These are phyloP conservation scores for Epinotia brunnichana DNA, from an alignment of 2,888 invertebrate genomes.

Conservation along the genomic window DNA sequence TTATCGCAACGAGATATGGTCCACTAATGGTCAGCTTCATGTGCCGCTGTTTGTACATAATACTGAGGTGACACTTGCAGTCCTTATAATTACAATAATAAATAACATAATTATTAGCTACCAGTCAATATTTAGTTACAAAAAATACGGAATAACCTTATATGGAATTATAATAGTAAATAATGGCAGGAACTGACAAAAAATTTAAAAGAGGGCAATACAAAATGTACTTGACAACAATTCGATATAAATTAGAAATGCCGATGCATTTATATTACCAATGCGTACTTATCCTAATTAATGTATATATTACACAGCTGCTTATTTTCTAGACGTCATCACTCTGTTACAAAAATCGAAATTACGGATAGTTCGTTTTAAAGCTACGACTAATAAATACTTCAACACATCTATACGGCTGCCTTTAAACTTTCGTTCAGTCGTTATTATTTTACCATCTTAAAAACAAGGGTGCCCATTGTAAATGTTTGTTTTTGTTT, in stretches of 20 bases:
- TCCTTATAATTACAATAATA: slow-evolving; percentile 22
- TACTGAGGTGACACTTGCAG: slow-evolving; percentile 1
- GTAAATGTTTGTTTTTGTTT: slow-evolving; percentile 20
- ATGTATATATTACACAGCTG: slow-evolving; percentile 27
- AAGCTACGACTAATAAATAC: slow-evolving; percentile 28
- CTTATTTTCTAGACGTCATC: slow-evolving; percentile 20
- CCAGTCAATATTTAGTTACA: slow-evolving; percentile 38
- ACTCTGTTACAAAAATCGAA: slow-evolving; percentile 6
- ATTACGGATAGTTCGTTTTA: slow-evolving; percentile 17
- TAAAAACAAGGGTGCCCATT: slow-evolving; percentile 3
- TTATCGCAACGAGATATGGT: not conserved
- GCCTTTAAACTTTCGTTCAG: not conserved
- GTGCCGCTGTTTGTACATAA: slow-evolving; percentile 1
- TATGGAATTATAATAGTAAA: slow-evolving; percentile 5
- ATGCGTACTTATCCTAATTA: slow-evolving; percentile 25
- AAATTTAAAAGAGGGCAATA: slow-evolving; percentile 20
- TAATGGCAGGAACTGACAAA: slow-evolving; percentile 33
- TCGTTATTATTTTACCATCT: slow-evolving; percentile 23
- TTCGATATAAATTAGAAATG: slow-evolving; percentile 23
- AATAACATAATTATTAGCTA: slow-evolving; percentile 37
- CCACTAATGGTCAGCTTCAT: not conserved
- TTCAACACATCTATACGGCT: slow-evolving; percentile 1
- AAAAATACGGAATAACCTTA: slow-evolving; percentile 9
- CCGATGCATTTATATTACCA: slow-evolving; percentile 14
- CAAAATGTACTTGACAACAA: slow-evolving; percentile 24